Conservation (phyloP, 2,113 vertebrate species). For the Leuciscus idus region DNA sequence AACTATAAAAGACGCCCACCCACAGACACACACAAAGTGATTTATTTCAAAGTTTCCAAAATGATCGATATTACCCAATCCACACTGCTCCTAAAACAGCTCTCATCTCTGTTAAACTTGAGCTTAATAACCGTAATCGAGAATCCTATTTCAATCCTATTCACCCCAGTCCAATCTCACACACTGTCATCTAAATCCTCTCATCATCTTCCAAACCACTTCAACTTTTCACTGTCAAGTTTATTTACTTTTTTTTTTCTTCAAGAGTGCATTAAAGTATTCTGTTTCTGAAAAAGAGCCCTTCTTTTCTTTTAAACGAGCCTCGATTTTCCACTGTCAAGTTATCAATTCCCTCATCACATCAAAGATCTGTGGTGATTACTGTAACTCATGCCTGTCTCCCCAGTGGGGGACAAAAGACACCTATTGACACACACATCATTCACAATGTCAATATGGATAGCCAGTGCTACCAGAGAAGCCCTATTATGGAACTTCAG, state of each 20-base stretch:
- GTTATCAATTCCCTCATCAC: constrained; percentile 27
- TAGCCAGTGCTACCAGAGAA: constrained; percentile 19
- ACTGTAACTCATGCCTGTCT: constrained; percentile 29
- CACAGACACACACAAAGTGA: not conserved
- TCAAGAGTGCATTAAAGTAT: constrained; percentile 38
- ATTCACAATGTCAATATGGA: constrained; percentile 45
- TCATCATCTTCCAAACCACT: constrained; percentile 5
- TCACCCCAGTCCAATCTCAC: not conserved
- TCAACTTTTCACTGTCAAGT: constrained; percentile 30
- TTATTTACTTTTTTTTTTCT: constrained; percentile 9
- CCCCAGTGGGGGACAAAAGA: constrained; percentile 27
- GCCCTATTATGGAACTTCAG: not conserved
- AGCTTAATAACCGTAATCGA: constrained; percentile 11
- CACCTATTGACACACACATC: constrained; percentile 32
- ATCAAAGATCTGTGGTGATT: constrained; percentile 32
- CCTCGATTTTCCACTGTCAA: constrained; percentile 9
- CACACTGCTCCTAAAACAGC: not conserved
- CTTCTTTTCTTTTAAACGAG: not conserved
- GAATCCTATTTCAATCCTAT: constrained; percentile 4
- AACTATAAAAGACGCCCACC: not conserved
- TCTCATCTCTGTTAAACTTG: constrained; percentile 19
- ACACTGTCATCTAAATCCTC: not conserved
- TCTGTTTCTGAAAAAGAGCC: constrained; percentile 19
- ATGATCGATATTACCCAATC: constrained; percentile 18
- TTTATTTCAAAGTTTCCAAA: not conserved